Evolutionary conservation across 2,888 invertebrate genomes (phyloP).

Genomic region (Pristionchus exspectatus): DNA sequence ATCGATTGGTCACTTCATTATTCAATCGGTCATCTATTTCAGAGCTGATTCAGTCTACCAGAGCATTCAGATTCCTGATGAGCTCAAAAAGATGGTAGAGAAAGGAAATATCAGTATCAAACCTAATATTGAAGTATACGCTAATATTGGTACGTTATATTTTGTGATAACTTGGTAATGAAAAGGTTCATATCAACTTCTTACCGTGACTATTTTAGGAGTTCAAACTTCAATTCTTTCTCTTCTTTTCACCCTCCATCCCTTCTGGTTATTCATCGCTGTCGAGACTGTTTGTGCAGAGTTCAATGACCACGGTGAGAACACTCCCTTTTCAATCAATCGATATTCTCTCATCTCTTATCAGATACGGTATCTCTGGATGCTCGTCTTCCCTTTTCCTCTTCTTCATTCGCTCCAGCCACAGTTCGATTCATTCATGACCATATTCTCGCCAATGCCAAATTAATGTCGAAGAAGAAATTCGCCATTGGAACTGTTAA

Average conservation of each 20-base stretch:
- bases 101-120: constrained; percentile 45
- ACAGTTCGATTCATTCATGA: constrained; percentile 61
- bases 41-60: constrained; percentile 53
- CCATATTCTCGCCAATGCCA: constrained; percentile 61
- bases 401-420: constrained; percentile 32
- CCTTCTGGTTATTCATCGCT: constrained; percentile 63
- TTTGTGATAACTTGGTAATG: background rate
- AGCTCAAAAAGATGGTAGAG: constrained; percentile 39
- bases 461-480: constrained; percentile 63
- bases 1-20: background rate
- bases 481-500: constrained; percentile 65
- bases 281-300: constrained; percentile 59
- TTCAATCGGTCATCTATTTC: background rate
- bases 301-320: constrained; percentile 37
- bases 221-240: constrained; percentile 63
- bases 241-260: constrained; percentile 65
- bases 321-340: background rate
- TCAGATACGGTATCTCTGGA: constrained; percentile 23
- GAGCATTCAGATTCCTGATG: constrained; percentile 11
- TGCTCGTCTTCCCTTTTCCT: constrained; percentile 49
- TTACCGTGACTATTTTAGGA: constrained; percentile 55
- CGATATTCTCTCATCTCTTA: background rate
- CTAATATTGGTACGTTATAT: constrained; percentile 45
- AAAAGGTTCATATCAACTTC: too few species aligned
- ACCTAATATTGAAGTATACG: constrained; percentile 46